phyloP scores from a whole-genome alignment of 2,888 invertebrate species.

The Drepanosiphum platanoidis region DNA sequence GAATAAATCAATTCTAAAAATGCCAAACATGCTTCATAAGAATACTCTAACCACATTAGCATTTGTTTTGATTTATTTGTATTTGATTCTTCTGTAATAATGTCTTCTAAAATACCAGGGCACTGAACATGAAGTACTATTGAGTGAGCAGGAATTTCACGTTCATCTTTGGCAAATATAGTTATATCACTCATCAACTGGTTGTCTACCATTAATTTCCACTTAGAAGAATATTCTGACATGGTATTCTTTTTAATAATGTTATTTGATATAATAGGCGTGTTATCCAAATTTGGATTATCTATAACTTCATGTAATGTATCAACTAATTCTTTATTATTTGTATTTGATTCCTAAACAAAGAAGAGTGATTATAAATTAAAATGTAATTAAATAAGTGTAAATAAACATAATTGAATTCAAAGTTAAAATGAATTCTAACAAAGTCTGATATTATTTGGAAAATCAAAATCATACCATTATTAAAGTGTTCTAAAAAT shows the following conservation, averaged over 20 bases:
- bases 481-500: too few relatives aligned
- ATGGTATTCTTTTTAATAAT: constrained; percentile 53
- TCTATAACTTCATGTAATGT: background rate
- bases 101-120: constrained; percentile 67
- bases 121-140: constrained; percentile 68
- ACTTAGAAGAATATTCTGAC: constrained; percentile 65
- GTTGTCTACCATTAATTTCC: constrained; percentile 67
- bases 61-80: constrained; percentile 61
- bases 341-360: constrained; percentile 44
- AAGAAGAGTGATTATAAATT: background rate
- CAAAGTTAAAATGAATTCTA: background rate
- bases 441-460: too few relatives aligned
- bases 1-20: constrained; percentile 63
- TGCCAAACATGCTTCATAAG: constrained; percentile 53
- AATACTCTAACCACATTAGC: constrained; percentile 64
- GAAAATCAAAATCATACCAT: too few relatives aligned
- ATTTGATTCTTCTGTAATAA: constrained; percentile 63
- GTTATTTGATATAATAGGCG: background rate
- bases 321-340: constrained; percentile 6
- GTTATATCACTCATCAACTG: constrained; percentile 68
- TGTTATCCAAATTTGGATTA: constrained; percentile 5
- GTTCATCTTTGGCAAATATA: constrained; percentile 67
- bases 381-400: background rate
- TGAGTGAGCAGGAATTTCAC: constrained; percentile 68
- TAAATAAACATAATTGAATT: background rate